Base-by-base conservation (phyloP, 1,140 invertebrate species). In the Papilio polyxenes region DNA sequence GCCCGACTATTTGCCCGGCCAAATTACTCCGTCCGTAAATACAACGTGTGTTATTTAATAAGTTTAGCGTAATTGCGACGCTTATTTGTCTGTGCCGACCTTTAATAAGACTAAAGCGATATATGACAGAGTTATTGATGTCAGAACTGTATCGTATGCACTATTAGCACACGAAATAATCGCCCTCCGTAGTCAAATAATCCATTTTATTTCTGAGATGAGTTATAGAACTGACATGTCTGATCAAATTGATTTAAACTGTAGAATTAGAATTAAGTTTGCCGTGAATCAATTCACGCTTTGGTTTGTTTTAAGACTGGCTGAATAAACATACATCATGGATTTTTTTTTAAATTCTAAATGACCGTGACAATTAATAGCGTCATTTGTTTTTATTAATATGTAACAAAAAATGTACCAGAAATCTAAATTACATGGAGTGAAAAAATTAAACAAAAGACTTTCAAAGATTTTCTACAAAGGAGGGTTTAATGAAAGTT, bases 151-250 rank as follows among this genome's bases (percentile, higher is more conserved):
- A 81, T 77, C 86, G 82, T 81, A 90, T 85, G 88, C 86, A 83
- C 87, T 87, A 91, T 91, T 92, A 87, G 85, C 82, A 88, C 81
- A 81, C 84, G 84, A 89, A 92, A 85, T 91, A 89, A 92, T 88
- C 79, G 87, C 89, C 85, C 87, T 85, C 86, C 85, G 80, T 83
- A 77, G 87, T 79, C 86, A 82, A 83, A 85, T 89, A 88, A 90
- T 91, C 87, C 83, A 84, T 89, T 91, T 90, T 91, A 91, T 90
- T 88, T 88, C 87, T 89, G 90, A 89, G 90, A 91, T 88, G 84
- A 86, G 86, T 87, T 88, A 85, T 92, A 87, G 90, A 90, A 90
- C 81, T 85, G 82, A 79, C 81, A 77, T 84, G 85, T 84, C 75
- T 80, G 72, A 83, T 84, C 83, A 84, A 89, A 91, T 90, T 91